Base-by-base conservation (phyloP, 2,113 vertebrate genomes). In the zebrafish (Danio rerio) region DNA sequence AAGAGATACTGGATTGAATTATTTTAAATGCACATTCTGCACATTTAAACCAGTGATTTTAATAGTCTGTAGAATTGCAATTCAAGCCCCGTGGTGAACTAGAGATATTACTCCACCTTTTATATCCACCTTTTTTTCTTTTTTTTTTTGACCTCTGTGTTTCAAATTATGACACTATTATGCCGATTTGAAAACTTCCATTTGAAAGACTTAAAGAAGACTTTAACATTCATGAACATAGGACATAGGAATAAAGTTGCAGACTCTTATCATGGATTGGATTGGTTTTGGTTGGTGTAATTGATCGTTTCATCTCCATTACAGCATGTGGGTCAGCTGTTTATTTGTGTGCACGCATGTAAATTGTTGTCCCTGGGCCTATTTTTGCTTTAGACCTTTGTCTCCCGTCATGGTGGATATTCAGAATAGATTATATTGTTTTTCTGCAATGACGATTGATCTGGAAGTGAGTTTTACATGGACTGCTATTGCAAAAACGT, bases 1-100 rank as follows among this genome's bases (percentile, higher is more conserved):
- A 93, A 31, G 61, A 62, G 20, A 31, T 21, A 21, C 49, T n/a
- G 12, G 18, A 15, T 50, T 21, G 16, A 42, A n/a, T 52, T 11
- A 20, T 45, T 68, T 42, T 16, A 45, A 68, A 18, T 45, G 20
- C 68, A 5, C 2, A 71, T 50, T 7, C 68, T 21, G 12, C 68
- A 13, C 7, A 13, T 71, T 71, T 6, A 52, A 20, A 15, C 10
- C 18, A 52, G 18, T 31, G 20, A 52, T 52, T 31, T 70, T 3
- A 49, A 1, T 50, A 8, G 9, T 47, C 2, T 69, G 7, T 69
- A 16, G 5, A 47, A 20, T n/a, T 9, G 6, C 0, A 0, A 71
- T 71, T 10, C 47, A 52, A 12, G 15, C 45, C 65, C 43, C 42
- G 18, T 69, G 43, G 10, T 47, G n/a, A 47, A 59, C 11, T 47